Conservation (phyloP, 23 tunicate species). For the Styela plicata region DNA sequence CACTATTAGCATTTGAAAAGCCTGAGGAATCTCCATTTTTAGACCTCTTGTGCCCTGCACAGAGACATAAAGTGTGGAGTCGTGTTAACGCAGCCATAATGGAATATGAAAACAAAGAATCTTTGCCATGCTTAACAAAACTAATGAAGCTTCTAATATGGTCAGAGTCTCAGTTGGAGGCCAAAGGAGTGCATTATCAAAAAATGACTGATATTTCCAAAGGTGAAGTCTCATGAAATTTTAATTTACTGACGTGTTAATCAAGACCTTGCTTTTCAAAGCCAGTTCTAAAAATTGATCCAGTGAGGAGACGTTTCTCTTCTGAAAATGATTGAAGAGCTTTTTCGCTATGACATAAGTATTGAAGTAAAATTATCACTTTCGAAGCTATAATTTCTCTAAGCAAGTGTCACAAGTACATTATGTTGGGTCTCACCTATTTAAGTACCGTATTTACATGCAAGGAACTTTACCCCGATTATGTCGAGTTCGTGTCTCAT, state of each 20-base stretch:
- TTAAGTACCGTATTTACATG: too few species aligned
- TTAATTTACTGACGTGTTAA: not conserved
- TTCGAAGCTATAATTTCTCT: too few species aligned
- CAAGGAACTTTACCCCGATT: too few species aligned
- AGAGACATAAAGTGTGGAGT: constrained; percentile 94
- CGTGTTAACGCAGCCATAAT: constrained; percentile 73
- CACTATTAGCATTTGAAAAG: constrained; percentile 81
- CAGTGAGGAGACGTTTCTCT: too few species aligned
- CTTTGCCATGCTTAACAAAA: constrained; percentile 59
- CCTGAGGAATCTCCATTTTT: constrained; percentile 92
- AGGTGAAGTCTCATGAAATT: constrained; percentile 21
- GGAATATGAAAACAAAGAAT: constrained; percentile 63
- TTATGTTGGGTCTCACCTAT: too few species aligned
- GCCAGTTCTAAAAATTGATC: too few species aligned
- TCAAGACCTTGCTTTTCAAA: not conserved
- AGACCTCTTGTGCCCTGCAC: constrained; percentile 71
- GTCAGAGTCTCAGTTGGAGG: constrained; percentile 87
- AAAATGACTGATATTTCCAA: constrained; percentile 64
- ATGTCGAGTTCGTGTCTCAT: too few species aligned
- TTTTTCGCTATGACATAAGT: too few species aligned
- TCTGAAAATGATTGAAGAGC: too few species aligned
- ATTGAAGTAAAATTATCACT: too few species aligned
- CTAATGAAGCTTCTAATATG: constrained; percentile 64
- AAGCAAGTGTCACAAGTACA: too few species aligned
- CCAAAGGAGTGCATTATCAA: constrained; percentile 56